A percentile compares a stretch with the other conserved stretches of the same genome.
phyloP scores from a whole-genome alignment of 2,113 vertebrate genomes.

The Sylvilagus bachmani region DNA sequence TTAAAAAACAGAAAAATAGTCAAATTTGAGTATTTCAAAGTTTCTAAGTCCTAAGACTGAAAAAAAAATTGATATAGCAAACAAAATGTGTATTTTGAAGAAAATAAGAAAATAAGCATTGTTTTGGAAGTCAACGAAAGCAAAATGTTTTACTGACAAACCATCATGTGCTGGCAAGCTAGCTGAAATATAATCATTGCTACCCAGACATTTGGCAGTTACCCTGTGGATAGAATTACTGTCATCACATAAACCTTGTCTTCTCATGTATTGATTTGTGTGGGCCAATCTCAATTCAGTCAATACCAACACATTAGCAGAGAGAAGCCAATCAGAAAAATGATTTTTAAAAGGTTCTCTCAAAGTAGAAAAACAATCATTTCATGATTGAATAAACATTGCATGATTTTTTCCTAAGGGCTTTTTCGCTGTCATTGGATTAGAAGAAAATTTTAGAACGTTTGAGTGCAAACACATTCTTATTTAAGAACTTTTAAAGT shows the following conservation, averaged over 20 bases:
- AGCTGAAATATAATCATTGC: neutral
- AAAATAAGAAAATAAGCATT: conserved; percentile 51
- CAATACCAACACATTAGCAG: conserved; percentile 19
- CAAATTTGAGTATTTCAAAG: neutral
- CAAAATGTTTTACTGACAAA: neutral
- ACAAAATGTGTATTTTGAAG: conserved; percentile 25
- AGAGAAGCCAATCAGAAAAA: conserved; percentile 42
- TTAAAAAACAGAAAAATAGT: neutral
- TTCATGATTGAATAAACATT: neutral
- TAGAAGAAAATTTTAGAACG: conserved; percentile 12
- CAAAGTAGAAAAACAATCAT: neutral
- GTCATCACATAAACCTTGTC: conserved; percentile 29
- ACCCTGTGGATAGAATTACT: conserved; percentile 28
- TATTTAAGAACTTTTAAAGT: conserved; percentile 21
- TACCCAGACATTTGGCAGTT: neutral
- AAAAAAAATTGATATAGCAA: neutral
- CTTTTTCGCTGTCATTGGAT: neutral
- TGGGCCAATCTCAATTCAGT: conserved; percentile 23
- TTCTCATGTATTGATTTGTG: conserved; percentile 49
- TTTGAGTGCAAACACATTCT: neutral
- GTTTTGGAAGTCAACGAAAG: conserved; percentile 33
- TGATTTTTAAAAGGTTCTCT: conserved; percentile 12
- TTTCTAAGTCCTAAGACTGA: neutral
- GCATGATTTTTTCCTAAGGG: neutral
- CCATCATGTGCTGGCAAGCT: neutral